A percentile compares a stretch with the other conserved stretches of the same genome.
These are phyloP conservation scores for Urocyon cinereoargenteus DNA, from an alignment of 2,797 vertebrate genomes.

Conservation along the genomic window DNA sequence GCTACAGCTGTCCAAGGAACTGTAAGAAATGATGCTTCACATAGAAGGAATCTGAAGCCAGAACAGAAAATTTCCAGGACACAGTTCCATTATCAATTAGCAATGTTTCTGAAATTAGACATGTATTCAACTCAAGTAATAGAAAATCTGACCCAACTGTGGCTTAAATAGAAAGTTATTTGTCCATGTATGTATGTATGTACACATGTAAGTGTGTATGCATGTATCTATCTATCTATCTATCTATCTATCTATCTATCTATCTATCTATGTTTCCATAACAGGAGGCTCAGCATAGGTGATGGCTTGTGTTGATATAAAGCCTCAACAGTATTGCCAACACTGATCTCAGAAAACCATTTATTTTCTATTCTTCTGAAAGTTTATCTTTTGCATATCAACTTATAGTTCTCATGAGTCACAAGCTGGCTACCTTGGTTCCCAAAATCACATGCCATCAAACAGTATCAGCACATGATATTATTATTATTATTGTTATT, in stretches of 20 bases:
- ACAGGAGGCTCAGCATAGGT: neutral
- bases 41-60: neutral
- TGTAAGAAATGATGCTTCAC: neutral
- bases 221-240: neutral
- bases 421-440: neutral
- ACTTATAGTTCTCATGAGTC: neutral
- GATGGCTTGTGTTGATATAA: neutral
- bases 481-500: neutral
- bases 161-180: neutral
- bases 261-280: neutral
- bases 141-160: neutral
- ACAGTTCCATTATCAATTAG: neutral
- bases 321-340: neutral
- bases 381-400: neutral
- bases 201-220: neutral
- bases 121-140: neutral
- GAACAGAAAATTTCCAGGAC: neutral
- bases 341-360: neutral
- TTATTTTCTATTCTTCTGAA: neutral
- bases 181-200: neutral
- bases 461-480: neutral
- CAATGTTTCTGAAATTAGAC: neutral
- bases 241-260: neutral
- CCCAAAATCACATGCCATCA: rapidly evolving
- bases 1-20: neutral